A percentile compares a stretch with the other conserved stretches of the same genome.
These are phyloP conservation scores for Mystacornis crossleyi DNA, from an alignment of 2,113 vertebrate genomes.

Conservation along the genomic window DNA sequence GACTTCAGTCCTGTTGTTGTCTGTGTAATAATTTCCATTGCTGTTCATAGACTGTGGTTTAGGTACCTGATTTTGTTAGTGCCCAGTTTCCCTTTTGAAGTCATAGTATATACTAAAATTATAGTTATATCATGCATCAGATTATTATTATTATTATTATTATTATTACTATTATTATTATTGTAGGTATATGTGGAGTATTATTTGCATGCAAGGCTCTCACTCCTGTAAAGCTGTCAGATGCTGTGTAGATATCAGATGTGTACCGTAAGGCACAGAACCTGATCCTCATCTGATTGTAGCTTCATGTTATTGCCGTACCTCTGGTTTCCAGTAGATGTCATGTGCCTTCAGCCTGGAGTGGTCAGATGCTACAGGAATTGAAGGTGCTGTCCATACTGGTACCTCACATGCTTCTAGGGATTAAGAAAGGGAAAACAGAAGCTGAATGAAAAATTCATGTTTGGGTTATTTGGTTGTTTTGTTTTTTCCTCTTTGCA, in stretches of 20 bases:
- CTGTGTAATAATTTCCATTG: neutral
- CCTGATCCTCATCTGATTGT: neutral
- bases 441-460: neutral
- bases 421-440: neutral
- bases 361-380: neutral
- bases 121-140: neutral
- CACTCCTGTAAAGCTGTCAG: neutral
- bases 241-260: neutral
- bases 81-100: neutral
- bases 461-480: neutral
- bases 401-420: neutral
- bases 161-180: neutral
- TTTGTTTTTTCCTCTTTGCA: constrained; percentile 5
- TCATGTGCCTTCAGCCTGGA: neutral
- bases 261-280: neutral
- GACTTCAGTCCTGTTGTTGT: neutral
- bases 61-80: neutral
- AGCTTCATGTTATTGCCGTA: neutral
- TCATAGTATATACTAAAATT: neutral
- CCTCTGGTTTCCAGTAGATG: neutral
- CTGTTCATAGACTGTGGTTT: neutral
- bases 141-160: neutral
- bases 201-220: neutral
- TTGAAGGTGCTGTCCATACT: accelerated
- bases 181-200: neutral